Percentiles rank a stretch among this genome's conserved stretches.
These are phyloP conservation scores for Lepus timidus DNA, from an alignment of 2,113 vertebrate genomes.

Conservation along the genomic window DNA sequence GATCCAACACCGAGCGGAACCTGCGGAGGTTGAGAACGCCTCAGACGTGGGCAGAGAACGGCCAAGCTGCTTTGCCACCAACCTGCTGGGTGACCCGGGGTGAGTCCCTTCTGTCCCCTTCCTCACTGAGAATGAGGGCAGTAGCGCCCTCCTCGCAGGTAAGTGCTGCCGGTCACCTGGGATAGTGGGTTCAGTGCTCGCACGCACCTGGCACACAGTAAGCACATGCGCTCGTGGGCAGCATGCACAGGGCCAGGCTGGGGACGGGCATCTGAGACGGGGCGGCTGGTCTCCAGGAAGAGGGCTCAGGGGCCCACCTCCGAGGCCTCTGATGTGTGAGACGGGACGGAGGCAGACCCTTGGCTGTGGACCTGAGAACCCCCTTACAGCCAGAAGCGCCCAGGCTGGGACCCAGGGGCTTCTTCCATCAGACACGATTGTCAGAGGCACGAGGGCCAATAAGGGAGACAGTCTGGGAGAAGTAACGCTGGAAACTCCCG, in stretches of 20 bases:
- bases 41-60: neutral
- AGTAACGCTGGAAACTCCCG: no score
- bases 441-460: neutral
- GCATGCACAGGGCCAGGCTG: neutral
- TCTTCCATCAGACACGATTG: neutral
- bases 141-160: neutral
- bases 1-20: conserved; percentile 90
- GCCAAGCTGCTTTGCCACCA: neutral
- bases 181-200: neutral
- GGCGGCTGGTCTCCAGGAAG: neutral
- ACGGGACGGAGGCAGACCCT: neutral
- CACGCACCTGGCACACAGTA: neutral
- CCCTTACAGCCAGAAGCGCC: neutral
- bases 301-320: neutral
- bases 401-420: neutral
- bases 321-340: neutral
- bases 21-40: conserved; percentile 80
- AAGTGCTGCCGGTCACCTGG: no score
- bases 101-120: no score
- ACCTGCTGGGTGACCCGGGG: neutral
- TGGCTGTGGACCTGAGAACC: no score
- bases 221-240: neutral
- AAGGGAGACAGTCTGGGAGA: neutral
- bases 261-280: neutral
- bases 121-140: neutral